Evolutionary conservation across 1,140 invertebrate genomes (phyloP).

Genomic region (Drosophila virilis): DNA sequence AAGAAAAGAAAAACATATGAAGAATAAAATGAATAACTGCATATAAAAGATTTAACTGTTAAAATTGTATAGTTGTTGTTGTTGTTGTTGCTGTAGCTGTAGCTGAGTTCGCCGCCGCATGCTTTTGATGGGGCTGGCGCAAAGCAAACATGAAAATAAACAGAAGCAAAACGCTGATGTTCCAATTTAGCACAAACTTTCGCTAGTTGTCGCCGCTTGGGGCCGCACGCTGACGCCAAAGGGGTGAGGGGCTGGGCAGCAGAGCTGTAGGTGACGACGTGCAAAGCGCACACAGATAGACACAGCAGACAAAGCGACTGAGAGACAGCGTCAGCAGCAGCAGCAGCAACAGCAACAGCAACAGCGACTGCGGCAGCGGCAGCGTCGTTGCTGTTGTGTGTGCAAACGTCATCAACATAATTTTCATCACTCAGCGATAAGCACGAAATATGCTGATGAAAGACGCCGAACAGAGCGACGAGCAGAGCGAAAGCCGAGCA

Average conservation of each 20-base stretch:
- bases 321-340: slow-evolving; percentile 25
- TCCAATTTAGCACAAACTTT: slow-evolving; percentile 81
- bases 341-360: slow-evolving; percentile 12
- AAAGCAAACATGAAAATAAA: slow-evolving; percentile 65
- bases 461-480: slow-evolving; percentile 68
- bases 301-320: slow-evolving; percentile 26
- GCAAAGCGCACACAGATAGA: slow-evolving; percentile 47
- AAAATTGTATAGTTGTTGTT: slow-evolving; percentile 1
- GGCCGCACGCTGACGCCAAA: slow-evolving; percentile 23
- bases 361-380: not conserved
- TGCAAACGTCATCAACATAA: slow-evolving; percentile 81
- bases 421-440: slow-evolving; percentile 78
- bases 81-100: slow-evolving; percentile 1
- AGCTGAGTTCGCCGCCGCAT: not conserved
- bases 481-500: slow-evolving; percentile 16
- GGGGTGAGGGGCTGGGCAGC: not conserved
- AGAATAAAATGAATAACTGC: slow-evolving; percentile 7
- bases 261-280: slow-evolving; percentile 36
- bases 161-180: slow-evolving; percentile 80
- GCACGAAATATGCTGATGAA: slow-evolving; percentile 79
- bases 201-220: slow-evolving; percentile 73
- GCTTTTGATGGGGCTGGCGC: slow-evolving; percentile 24
- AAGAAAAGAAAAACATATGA: not conserved
- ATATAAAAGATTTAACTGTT: slow-evolving; percentile 10
- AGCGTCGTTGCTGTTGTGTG: slow-evolving; percentile 27